Conservation (phyloP, 2,888 invertebrate species). For the Carpatolechia fugitivella region DNA sequence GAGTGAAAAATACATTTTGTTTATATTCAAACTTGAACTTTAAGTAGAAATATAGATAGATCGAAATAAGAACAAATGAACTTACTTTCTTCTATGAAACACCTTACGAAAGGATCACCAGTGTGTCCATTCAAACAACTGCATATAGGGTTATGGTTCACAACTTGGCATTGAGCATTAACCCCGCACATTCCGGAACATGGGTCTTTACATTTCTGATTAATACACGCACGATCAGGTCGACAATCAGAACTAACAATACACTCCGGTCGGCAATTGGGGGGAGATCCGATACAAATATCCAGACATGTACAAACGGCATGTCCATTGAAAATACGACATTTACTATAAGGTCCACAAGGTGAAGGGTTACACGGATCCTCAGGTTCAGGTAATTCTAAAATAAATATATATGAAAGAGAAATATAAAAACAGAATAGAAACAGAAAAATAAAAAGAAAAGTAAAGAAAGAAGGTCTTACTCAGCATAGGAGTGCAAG, state of each 20-base stretch:
- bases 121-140: conserved; percentile 83
- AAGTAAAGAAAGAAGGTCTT: conserved; percentile 71
- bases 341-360: conserved; percentile 88
- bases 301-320: conserved; percentile 88
- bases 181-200: conserved; percentile 88
- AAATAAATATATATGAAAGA: conserved; percentile 46
- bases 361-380: conserved; percentile 88
- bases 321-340: conserved; percentile 84
- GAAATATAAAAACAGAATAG: conserved; percentile 42
- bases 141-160: conserved; percentile 89
- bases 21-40: no score
- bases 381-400: conserved; percentile 69
- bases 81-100: conserved; percentile 82
- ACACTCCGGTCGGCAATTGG: conserved; percentile 88
- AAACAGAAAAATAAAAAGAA: conserved; percentile 45
- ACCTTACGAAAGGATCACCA: conserved; percentile 89
- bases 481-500: conserved; percentile 81
- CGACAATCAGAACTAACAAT: conserved; percentile 88
- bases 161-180: conserved; percentile 87
- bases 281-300: conserved; percentile 86
- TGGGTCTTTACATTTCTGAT: conserved; percentile 87
- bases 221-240: conserved; percentile 86
- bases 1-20: conserved; percentile 26
- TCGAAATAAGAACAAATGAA: not conserved
- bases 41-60: no score